Evolutionary conservation across 1,140 invertebrate genomes (phyloP).

Genomic region (Habropoda laboriosa): DNA sequence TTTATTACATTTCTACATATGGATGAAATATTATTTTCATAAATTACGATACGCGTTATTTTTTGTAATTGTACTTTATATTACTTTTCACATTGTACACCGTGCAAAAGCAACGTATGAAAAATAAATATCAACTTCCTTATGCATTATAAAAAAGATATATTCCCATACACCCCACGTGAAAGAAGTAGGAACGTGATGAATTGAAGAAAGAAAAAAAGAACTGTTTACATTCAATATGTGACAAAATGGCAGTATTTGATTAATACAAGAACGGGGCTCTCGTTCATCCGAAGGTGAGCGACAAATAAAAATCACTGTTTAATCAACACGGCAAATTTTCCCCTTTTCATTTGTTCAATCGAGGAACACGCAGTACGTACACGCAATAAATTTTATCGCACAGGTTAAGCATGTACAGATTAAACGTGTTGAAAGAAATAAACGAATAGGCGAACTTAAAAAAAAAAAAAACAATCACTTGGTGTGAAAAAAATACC

Average conservation of each 20-base stretch:
- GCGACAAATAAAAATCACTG: background rate
- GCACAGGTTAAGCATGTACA: background rate
- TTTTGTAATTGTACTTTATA: background rate
- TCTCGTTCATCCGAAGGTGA: background rate
- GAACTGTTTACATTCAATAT: background rate
- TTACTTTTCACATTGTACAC: background rate
- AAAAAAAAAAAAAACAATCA: background rate
- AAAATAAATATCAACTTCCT: no score
- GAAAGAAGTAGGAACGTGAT: background rate
- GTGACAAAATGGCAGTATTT: background rate
- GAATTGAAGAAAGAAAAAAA: background rate
- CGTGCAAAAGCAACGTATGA: no score
- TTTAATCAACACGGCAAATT: slow-evolving; percentile 9
- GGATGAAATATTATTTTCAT: background rate
- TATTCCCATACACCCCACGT: background rate
- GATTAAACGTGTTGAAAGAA: background rate
- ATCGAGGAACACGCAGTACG: background rate
- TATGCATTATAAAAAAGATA: background rate
- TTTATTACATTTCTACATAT: background rate
- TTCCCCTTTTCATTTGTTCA: slow-evolving; percentile 2
- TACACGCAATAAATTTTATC: background rate
- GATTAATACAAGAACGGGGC: background rate
- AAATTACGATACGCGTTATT: no score
- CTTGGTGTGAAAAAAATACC: background rate
- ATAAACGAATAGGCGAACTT: background rate